A percentile compares a stretch with the other conserved stretches of the same genome.
phyloP scores from a whole-genome alignment of 2,113 vertebrate genomes.

The Chaetodon auriga region DNA sequence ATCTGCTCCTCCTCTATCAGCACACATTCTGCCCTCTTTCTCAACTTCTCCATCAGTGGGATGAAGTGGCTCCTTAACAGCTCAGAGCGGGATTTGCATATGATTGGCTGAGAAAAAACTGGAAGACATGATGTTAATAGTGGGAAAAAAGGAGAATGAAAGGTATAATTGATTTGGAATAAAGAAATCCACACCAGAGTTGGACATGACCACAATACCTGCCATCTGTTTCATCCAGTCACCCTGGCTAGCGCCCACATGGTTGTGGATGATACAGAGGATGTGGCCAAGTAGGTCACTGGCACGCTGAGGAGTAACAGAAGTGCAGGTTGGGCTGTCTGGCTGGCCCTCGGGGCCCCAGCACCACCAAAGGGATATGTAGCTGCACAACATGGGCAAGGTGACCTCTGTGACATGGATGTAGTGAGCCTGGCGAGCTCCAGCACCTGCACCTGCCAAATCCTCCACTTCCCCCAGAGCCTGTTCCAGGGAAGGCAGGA shows the following conservation, averaged over 20 bases:
- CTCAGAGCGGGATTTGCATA: slow-evolving; percentile 87
- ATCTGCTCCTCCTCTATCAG: slow-evolving; percentile 93
- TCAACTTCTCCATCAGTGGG: slow-evolving; percentile 96
- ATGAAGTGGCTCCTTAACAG: slow-evolving; percentile 94
- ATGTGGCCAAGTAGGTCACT: slow-evolving; percentile 92
- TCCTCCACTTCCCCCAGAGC: slow-evolving; percentile 91
- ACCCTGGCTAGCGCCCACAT: slow-evolving; percentile 92
- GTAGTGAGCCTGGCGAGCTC: slow-evolving; percentile 90
- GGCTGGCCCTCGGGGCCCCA: slow-evolving; percentile 84
- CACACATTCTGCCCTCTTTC: slow-evolving; percentile 91
- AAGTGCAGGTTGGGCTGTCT: slow-evolving; percentile 83
- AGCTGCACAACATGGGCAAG: slow-evolving; percentile 93
- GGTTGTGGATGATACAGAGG: slow-evolving; percentile 91
- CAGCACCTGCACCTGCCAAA: slow-evolving; percentile 85
- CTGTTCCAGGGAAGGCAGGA: slow-evolving; percentile 90
- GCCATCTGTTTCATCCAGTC: slow-evolving; percentile 95
- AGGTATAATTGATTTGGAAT: not conserved
- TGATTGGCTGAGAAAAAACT: slow-evolving; percentile 96
- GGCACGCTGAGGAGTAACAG: slow-evolving; percentile 88
- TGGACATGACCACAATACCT: slow-evolving; percentile 79
- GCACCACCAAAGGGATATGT: slow-evolving; percentile 92
- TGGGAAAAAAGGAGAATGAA: not conserved
- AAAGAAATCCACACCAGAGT: not conserved
- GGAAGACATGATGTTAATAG: slow-evolving; percentile 29
- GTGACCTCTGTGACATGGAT: slow-evolving; percentile 92